phyloP scores from a whole-genome alignment of 2,888 invertebrate species.

The Sinotaia quadrata region DNA sequence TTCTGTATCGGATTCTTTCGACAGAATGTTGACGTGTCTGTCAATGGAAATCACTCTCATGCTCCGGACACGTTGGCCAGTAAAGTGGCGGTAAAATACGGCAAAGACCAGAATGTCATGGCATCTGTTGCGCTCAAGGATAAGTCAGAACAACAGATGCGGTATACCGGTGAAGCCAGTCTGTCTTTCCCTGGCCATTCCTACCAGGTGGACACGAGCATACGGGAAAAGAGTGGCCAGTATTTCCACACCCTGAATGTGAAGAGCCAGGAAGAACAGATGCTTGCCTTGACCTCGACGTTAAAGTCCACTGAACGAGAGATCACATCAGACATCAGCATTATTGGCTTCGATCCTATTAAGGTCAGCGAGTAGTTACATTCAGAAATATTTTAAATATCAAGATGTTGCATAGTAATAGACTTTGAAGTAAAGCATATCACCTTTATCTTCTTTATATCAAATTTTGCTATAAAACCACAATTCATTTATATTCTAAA shows the following conservation, averaged over 20 bases:
- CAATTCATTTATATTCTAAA: too few species aligned
- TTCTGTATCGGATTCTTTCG: neutral
- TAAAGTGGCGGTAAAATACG: constrained; percentile 11
- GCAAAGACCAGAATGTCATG: constrained; percentile 12
- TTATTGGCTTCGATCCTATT: constrained; percentile 39
- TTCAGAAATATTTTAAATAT: too few species aligned
- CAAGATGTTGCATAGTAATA: too few species aligned
- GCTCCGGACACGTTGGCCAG: constrained; percentile 14
- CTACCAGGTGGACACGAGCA: constrained; percentile 13
- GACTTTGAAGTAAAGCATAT: too few species aligned
- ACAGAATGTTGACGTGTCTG: constrained; percentile 24
- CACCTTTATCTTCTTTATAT: too few species aligned
- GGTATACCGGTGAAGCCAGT: constrained; percentile 21
- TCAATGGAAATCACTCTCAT: constrained; percentile 25
- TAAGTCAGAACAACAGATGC: constrained; percentile 13
- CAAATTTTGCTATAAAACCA: too few species aligned
- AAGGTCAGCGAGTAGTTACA: too few species aligned
- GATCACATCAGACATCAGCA: constrained; percentile 43
- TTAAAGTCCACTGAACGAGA: constrained; percentile 38
- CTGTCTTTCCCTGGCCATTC: constrained; percentile 26
- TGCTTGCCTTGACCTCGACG: constrained; percentile 39
- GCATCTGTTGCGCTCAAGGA: constrained; percentile 21
- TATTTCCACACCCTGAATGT: constrained; percentile 39
- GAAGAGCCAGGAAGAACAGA: constrained; percentile 38
- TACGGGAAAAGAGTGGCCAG: constrained; percentile 27